These are phyloP conservation scores for Calephelis virginiensis DNA, from an alignment of 1,140 invertebrate genomes.

Conservation along the genomic window DNA sequence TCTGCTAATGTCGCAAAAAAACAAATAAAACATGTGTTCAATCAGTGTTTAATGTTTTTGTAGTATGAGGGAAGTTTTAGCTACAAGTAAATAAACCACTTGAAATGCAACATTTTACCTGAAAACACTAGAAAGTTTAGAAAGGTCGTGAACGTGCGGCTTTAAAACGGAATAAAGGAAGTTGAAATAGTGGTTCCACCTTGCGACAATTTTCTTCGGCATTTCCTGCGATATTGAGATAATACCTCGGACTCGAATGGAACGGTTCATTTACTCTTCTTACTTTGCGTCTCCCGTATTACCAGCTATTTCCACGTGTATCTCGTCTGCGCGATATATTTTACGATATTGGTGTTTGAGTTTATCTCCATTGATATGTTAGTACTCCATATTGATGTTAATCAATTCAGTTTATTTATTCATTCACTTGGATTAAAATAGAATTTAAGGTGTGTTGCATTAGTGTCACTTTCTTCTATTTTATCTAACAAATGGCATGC, in stretches of 20 bases:
- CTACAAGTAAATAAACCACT: not conserved
- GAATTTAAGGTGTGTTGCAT: no score
- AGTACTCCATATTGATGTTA: no score
- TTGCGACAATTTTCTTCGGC: constrained; percentile 23
- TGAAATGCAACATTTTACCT: not conserved
- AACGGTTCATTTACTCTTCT: constrained; percentile 47
- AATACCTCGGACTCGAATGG: constrained; percentile 42
- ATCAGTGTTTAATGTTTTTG: no score
- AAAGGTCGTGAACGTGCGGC: constrained; percentile 13
- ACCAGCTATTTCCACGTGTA: constrained; percentile 18
- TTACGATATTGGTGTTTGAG: not conserved
- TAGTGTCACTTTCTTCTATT: no score
- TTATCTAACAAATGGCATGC: no score
- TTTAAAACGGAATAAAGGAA: constrained; percentile 14
- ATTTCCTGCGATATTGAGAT: constrained; percentile 28
- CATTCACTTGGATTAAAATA: no score
- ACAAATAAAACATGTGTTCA: no score
- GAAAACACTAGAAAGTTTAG: not conserved
- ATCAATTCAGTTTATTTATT: no score
- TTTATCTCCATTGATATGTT: no score
- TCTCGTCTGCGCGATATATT: constrained; percentile 6
- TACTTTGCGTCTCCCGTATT: constrained; percentile 34
- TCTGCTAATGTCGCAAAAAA: no score
- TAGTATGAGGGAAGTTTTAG: no score
- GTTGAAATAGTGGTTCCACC: constrained; percentile 15